Conservation (phyloP, 2,888 invertebrate species). For the Isotomurus palustris region DNA sequence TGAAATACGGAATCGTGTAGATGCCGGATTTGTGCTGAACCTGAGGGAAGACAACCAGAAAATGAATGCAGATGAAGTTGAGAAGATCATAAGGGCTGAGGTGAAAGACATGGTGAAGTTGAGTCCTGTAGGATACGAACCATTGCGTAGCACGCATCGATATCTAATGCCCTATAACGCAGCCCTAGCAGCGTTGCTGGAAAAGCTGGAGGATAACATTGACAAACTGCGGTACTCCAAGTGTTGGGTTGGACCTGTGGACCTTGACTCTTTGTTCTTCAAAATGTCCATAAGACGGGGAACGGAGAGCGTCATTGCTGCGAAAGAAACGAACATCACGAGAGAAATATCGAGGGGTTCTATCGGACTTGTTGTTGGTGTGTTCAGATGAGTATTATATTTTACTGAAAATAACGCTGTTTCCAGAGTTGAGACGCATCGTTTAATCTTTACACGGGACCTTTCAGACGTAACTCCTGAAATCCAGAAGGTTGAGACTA, state of each 20-base stretch:
- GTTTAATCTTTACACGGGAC: not conserved
- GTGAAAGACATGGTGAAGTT: not conserved
- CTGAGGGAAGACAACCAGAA: constrained; percentile 2
- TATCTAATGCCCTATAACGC: constrained; percentile 3
- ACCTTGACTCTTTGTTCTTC: constrained; percentile 17
- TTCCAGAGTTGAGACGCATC: no score
- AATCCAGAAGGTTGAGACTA: not conserved
- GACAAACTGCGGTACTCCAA: constrained; percentile 14
- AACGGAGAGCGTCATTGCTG: constrained; percentile 15
- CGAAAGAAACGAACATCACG: not conserved
- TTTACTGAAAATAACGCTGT: no score
- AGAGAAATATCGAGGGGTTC: not conserved
- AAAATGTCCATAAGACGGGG: constrained; percentile 16
- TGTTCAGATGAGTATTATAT: no score
- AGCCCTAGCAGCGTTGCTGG: constrained; percentile 6
- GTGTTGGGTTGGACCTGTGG: constrained; percentile 13
- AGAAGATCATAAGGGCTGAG: constrained; percentile 1
- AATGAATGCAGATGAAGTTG: not conserved
- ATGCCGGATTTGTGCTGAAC: constrained; percentile 6
- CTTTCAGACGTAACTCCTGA: not conserved
- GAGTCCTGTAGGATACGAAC: not conserved
- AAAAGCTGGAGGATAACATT: constrained; percentile 20
- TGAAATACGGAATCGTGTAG: no score
- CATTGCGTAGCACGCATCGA: not conserved
- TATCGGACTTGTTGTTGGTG: not conserved